Percentiles rank a stretch among this genome's conserved stretches.
Evolutionary conservation across 1,140 invertebrate genomes (phyloP).

Genomic region (Papilio machaon): DNA sequence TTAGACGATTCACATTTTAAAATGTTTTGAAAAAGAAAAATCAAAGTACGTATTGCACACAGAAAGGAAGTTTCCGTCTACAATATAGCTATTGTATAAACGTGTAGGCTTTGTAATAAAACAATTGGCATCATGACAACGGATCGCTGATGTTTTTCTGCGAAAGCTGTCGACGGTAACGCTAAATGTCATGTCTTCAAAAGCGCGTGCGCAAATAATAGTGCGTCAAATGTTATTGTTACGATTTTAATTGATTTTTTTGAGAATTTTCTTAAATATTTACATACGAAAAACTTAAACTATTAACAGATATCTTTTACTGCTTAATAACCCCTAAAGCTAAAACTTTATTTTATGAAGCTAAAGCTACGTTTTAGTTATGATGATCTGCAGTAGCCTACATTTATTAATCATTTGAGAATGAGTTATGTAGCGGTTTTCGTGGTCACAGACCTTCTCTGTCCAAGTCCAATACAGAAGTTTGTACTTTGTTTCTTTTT

Average conservation of each 20-base stretch:
- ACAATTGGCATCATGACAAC: slow-evolving; percentile 26
- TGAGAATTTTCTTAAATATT: neutral
- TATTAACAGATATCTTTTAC: no score
- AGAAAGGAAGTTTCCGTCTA: slow-evolving; percentile 16
- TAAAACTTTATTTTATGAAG: neutral
- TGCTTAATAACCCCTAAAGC: neutral
- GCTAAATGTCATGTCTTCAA: slow-evolving; percentile 23
- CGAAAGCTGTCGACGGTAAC: neutral
- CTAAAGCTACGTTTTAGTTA: neutral
- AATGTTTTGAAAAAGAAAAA: neutral
- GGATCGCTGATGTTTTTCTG: slow-evolving; percentile 21
- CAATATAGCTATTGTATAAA: neutral
- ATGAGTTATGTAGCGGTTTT: neutral
- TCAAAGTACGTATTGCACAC: neutral
- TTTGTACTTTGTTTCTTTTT: neutral
- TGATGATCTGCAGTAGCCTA: neutral
- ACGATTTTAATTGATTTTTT: neutral
- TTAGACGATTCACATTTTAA: no score
- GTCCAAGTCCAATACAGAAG: neutral
- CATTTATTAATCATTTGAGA: neutral
- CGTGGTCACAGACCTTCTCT: neutral
- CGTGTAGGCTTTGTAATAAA: slow-evolving; percentile 20
- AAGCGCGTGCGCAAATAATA: slow-evolving; percentile 17
- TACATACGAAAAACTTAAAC: no score
- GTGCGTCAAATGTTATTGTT: neutral